Evolutionary conservation across 2,888 invertebrate genomes (phyloP).

Genomic region (Drosophila koepferae): DNA sequence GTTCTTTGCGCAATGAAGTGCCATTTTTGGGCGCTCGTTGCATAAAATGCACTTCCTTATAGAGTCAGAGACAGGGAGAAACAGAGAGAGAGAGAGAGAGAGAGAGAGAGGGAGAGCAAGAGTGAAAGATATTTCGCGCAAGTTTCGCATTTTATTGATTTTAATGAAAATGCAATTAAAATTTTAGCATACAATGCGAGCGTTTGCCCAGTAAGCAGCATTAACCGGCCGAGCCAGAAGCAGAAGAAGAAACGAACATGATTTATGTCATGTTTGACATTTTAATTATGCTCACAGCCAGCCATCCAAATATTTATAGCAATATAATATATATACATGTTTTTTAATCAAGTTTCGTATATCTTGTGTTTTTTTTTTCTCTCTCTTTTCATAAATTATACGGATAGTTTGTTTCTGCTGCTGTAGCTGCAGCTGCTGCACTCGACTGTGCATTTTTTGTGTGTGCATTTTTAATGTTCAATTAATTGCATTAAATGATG

Average conservation of each 20-base stretch:
- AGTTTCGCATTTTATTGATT: constrained; percentile 63
- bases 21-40: constrained; percentile 57
- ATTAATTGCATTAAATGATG: constrained; percentile 67
- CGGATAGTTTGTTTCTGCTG: constrained; percentile 15
- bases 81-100: not conserved
- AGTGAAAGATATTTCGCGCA: not conserved
- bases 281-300: constrained; percentile 67
- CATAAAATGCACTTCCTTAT: constrained; percentile 38
- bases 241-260: not conserved
- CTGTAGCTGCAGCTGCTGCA: not conserved
- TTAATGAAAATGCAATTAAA: constrained; percentile 77
- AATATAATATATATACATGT: constrained; percentile 29
- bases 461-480: constrained; percentile 47
- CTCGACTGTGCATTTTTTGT: constrained; percentile 24
- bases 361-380: constrained; percentile 13
- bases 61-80: not conserved
- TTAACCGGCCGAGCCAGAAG: constrained; percentile 52
- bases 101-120: not conserved
- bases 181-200: constrained; percentile 54
- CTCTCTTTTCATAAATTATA: constrained; percentile 42
- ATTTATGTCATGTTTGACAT: constrained; percentile 68
- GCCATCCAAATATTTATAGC: constrained; percentile 22
- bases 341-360: constrained; percentile 37
- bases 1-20: constrained; percentile 74
- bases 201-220: constrained; percentile 49